Percentiles rank a stretch among this genome's conserved stretches.
phyloP scores from a whole-genome alignment of 1,140 invertebrate species.

The Mycetomoellerius zeteki region DNA sequence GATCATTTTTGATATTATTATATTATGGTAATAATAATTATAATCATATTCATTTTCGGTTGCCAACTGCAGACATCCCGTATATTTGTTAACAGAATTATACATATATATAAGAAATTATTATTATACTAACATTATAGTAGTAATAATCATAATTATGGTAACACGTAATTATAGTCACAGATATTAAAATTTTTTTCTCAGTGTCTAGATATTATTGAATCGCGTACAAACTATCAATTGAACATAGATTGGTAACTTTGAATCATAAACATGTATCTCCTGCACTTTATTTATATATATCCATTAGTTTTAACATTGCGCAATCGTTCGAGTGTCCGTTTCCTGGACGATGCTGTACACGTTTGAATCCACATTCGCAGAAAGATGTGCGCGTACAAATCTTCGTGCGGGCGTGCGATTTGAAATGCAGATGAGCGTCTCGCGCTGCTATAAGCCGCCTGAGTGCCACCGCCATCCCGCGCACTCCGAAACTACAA shows the following conservation, averaged over 20 bases:
- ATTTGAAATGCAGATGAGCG: slow-evolving; percentile 82
- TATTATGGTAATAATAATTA: too few relatives aligned
- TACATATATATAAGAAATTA: too few relatives aligned
- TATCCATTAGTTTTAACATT: background rate
- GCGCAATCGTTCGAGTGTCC: slow-evolving; percentile 8
- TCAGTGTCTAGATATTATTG: background rate
- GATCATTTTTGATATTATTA: too few relatives aligned
- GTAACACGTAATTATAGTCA: too few relatives aligned
- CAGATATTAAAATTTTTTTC: too few relatives aligned
- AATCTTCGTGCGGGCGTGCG: slow-evolving; percentile 67
- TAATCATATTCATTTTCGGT: too few relatives aligned
- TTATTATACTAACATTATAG: too few relatives aligned
- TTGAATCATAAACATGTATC: background rate
- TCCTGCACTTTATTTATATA: background rate
- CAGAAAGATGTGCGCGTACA: slow-evolving; percentile 43
- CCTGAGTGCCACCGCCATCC: slow-evolving; percentile 27
- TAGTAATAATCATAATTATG: too few relatives aligned
- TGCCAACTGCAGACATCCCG: too few relatives aligned
- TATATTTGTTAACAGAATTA: too few relatives aligned
- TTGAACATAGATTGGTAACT: background rate
- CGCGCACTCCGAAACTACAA: slow-evolving; percentile 25
- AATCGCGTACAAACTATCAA: background rate
- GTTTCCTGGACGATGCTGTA: slow-evolving; percentile 4
- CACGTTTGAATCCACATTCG: slow-evolving; percentile 6
- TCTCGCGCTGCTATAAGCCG: slow-evolving; percentile 75